Conservation (phyloP, 2,113 vertebrate species). For the Tricholaema leucomelas region DNA sequence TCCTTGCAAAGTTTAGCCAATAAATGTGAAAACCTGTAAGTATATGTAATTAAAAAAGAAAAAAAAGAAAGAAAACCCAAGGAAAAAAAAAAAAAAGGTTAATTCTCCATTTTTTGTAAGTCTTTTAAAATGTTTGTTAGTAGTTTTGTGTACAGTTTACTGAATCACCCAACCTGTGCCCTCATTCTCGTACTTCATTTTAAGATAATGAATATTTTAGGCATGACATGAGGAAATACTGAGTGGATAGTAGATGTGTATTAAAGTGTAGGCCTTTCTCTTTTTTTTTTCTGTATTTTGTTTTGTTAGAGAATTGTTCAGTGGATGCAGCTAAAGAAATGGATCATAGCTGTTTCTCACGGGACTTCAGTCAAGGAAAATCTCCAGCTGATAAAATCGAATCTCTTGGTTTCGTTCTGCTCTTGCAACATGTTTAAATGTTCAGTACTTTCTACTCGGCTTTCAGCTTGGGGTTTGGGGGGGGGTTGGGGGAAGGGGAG, state of each 20-base stretch:
- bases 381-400: not conserved
- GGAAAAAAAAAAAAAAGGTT: not conserved
- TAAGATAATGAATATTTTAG: slow-evolving; percentile 62
- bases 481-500: not conserved
- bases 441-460: slow-evolving; percentile 55
- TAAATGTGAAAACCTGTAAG: slow-evolving; percentile 71
- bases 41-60: slow-evolving; percentile 56
- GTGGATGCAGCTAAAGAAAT: not conserved
- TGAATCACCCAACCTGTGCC: slow-evolving; percentile 6
- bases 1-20: slow-evolving; percentile 47
- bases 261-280: slow-evolving; percentile 48
- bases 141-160: slow-evolving; percentile 64
- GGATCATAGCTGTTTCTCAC: not conserved
- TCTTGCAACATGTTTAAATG: slow-evolving; percentile 47
- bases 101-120: slow-evolving; percentile 68
- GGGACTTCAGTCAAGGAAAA: not conserved
- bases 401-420: slow-evolving; percentile 24
- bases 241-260: slow-evolving; percentile 65
- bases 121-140: slow-evolving; percentile 65
- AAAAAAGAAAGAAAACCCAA: not conserved
- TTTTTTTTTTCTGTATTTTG: not conserved
- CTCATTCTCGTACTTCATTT: slow-evolving; percentile 52
- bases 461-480: slow-evolving; percentile 6
- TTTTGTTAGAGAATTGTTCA: not conserved
- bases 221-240: slow-evolving; percentile 66